phyloP scores from a whole-genome alignment of 1,140 invertebrate genomes.

The Pogonomyrmex californicus region DNA sequence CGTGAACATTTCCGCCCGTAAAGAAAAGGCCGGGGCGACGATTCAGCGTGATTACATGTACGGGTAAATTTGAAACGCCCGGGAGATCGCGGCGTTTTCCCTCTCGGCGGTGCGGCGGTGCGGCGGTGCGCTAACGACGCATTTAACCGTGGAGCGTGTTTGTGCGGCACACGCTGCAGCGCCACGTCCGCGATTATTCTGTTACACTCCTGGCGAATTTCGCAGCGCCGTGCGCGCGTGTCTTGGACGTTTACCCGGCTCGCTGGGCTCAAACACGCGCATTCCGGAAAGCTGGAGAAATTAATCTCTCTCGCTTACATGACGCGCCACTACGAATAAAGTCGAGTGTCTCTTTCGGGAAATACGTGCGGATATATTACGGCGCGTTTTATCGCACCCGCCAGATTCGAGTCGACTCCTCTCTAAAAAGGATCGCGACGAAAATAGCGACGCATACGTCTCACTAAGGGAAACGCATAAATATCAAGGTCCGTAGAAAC shows the following conservation, averaged over 20 bases:
- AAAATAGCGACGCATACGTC: not conserved
- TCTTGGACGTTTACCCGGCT: conserved; percentile 53
- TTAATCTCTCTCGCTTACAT: conserved; percentile 35
- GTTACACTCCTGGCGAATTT: conserved; percentile 40
- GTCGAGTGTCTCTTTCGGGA: not conserved
- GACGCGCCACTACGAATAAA: not conserved
- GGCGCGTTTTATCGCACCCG: not conserved
- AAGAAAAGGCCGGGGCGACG: conserved; percentile 24
- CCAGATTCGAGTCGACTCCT: not conserved
- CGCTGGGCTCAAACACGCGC: conserved; percentile 46
- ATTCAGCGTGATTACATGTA: conserved; percentile 38
- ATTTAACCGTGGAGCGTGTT: conserved; percentile 28
- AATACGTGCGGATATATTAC: not conserved
- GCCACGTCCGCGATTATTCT: conserved; percentile 39
- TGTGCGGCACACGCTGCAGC: not conserved
- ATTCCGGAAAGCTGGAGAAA: conserved; percentile 37
- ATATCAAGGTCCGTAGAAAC: not conserved
- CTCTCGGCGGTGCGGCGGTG: not conserved
- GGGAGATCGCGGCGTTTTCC: conserved; percentile 5
- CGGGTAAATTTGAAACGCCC: conserved; percentile 49
- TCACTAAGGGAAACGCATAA: not conserved
- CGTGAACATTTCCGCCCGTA: not conserved
- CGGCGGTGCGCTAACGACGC: conserved; percentile 38
- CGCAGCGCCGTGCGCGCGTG: conserved; percentile 27
- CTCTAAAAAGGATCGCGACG: not conserved